Percentiles rank a stretch among this genome's conserved stretches.
Evolutionary conservation across 2,888 invertebrate genomes (phyloP).

Genomic region (Apeira syringaria): DNA sequence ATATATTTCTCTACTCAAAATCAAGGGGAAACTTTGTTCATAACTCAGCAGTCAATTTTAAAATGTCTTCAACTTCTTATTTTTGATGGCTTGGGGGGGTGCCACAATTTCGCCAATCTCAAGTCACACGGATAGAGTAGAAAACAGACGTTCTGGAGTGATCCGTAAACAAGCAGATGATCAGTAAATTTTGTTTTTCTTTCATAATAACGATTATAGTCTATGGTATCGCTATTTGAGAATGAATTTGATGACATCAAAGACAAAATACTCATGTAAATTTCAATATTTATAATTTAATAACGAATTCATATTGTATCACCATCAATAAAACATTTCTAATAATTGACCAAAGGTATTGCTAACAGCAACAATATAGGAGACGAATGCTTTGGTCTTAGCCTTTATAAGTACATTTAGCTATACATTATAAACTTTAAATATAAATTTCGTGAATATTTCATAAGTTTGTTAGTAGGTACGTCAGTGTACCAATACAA

Average conservation of each 20-base stretch:
- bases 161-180: no score
- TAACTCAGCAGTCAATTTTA: no score
- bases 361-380: constrained; percentile 73
- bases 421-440: constrained; percentile 58
- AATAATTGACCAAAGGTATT: constrained; percentile 82
- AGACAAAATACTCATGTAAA: constrained; percentile 60
- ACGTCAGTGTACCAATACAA: constrained; percentile 46
- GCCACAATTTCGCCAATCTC: no score
- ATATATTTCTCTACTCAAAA: no score
- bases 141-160: no score
- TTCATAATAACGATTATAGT: no score
- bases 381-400: constrained; percentile 75
- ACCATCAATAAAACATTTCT: constrained; percentile 69
- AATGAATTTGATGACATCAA: constrained; percentile 34
- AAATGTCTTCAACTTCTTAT: no score
- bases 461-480: constrained; percentile 48
- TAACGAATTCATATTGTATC: constrained; percentile 65
- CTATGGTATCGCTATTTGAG: constrained; percentile 28
- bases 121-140: no score
- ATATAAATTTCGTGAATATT: constrained; percentile 45
- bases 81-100: no score
- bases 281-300: constrained; percentile 53
- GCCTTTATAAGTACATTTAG: constrained; percentile 69
- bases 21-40: no score
- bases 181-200: no score